A percentile compares a stretch with the other conserved stretches of the same genome.
phyloP scores from a whole-genome alignment of 2,888 invertebrate genomes.

The Nematopogon swammerdamellus region DNA sequence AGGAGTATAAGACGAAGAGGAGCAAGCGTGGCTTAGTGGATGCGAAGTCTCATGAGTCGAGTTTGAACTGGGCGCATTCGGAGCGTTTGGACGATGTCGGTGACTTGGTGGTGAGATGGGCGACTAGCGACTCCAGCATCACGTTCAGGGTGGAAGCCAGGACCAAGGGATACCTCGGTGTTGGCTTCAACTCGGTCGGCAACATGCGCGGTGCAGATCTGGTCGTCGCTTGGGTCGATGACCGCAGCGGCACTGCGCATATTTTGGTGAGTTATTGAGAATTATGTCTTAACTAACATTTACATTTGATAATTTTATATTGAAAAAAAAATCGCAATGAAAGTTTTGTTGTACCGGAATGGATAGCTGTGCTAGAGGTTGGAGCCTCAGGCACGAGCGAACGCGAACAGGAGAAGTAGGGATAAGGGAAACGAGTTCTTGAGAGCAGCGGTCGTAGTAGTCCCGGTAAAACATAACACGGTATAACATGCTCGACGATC shows the following conservation, averaged over 20 bases:
- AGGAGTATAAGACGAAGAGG: constrained; percentile 33
- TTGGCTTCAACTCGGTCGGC: constrained; percentile 81
- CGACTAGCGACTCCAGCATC: constrained; percentile 71
- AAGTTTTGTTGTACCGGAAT: too few relatives aligned
- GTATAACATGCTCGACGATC: too few relatives aligned
- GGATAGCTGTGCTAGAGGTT: too few relatives aligned
- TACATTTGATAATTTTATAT: too few relatives aligned
- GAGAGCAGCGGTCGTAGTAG: too few relatives aligned
- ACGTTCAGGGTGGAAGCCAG: constrained; percentile 81
- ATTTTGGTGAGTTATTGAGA: constrained; percentile 70
- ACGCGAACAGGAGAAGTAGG: too few relatives aligned
- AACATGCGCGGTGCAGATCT: constrained; percentile 81
- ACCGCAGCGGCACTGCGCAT: constrained; percentile 62
- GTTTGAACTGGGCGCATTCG: constrained; percentile 58
- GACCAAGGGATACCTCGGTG: constrained; percentile 82
- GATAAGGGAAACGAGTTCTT: too few relatives aligned
- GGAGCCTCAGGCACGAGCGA: too few relatives aligned
- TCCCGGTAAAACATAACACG: too few relatives aligned
- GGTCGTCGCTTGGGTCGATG: constrained; percentile 87
- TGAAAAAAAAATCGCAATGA: too few relatives aligned
- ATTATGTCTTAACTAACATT: too few relatives aligned
- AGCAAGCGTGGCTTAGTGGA: constrained; percentile 36
- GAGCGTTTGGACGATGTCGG: constrained; percentile 53
- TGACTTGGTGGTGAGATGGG: constrained; percentile 64
- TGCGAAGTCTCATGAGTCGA: constrained; percentile 40